Conservation (phyloP, 2,797 vertebrate species). For the Apodemus agrarius region DNA sequence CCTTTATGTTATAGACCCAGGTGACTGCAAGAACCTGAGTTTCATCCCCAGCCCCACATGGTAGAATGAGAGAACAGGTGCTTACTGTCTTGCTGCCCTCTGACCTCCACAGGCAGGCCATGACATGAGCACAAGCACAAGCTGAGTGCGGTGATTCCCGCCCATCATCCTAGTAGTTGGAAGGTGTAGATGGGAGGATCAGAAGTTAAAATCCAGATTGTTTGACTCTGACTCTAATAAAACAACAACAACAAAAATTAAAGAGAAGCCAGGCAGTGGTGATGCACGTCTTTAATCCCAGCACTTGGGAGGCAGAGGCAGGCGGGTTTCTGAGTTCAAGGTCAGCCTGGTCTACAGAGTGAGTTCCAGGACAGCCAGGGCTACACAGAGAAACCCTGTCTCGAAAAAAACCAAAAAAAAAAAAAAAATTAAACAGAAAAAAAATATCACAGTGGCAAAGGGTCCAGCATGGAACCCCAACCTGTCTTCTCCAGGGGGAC, state of each 20-base stretch:
- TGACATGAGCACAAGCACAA: not conserved
- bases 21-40: not conserved
- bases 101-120: not conserved
- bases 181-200: not conserved
- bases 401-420: too few species aligned
- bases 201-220: not conserved
- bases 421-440: not conserved
- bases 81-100: not conserved
- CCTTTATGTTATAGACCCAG: too few species aligned
- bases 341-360: too few species aligned
- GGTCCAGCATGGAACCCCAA: not conserved
- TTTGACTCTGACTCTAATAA: not conserved
- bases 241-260: not conserved
- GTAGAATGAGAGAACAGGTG: not conserved
- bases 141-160: rapidly evolving
- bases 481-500: not conserved
- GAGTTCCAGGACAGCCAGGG: too few species aligned
- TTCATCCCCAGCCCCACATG: not conserved
- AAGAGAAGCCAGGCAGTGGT: too few species aligned
- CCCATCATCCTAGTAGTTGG: not conserved
- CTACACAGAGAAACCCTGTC: too few species aligned
- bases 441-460: not conserved
- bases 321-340: too few species aligned
- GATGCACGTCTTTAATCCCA: too few species aligned
- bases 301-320: too few species aligned